These are phyloP conservation scores for Asarcornis scutulata DNA, from an alignment of 2,113 vertebrate genomes.

Conservation along the genomic window DNA sequence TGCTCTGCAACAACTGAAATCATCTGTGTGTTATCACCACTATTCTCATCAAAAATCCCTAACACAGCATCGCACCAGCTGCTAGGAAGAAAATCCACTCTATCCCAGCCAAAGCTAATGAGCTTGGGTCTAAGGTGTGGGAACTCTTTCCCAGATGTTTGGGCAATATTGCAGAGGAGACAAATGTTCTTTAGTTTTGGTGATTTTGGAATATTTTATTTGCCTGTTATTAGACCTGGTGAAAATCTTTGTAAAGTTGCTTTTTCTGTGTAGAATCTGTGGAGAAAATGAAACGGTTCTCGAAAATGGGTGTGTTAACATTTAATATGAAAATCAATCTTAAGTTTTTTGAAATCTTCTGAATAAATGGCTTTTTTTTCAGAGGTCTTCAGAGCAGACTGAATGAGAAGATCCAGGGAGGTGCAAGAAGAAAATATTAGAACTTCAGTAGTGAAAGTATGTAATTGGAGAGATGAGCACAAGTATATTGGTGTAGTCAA, in stretches of 20 bases:
- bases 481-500: rapidly evolving
- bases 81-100: neutral
- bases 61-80: neutral
- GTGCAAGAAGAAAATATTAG: neutral
- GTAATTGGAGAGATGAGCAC: neutral
- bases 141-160: neutral
- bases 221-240: neutral
- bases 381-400: neutral
- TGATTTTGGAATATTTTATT: neutral
- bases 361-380: neutral
- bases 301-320: neutral
- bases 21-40: neutral
- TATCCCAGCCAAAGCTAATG: neutral
- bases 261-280: neutral
- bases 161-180: neutral
- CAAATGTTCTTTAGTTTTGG: neutral
- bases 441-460: neutral
- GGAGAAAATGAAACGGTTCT: neutral
- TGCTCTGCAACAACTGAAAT: neutral
- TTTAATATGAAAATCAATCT: too few species aligned
- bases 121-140: neutral
- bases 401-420: neutral
- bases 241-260: neutral
- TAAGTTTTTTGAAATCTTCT: neutral
- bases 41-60: neutral